These are phyloP conservation scores for Microtus californicus DNA, from an alignment of 2,797 vertebrate genomes.

Conservation along the genomic window DNA sequence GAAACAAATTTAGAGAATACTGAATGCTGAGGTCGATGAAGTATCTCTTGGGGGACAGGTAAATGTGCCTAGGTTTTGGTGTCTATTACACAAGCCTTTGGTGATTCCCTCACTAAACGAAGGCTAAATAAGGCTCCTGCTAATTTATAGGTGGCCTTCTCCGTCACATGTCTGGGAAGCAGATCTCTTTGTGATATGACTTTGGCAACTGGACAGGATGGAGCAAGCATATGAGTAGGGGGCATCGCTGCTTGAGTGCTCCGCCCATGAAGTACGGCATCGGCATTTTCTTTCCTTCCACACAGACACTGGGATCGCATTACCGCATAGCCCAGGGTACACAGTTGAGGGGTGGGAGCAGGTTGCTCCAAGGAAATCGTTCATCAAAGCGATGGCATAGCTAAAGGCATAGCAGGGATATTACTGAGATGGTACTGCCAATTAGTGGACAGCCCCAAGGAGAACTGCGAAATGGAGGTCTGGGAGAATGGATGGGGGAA, in stretches of 20 bases:
- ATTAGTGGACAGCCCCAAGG: neutral
- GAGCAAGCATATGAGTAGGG: neutral
- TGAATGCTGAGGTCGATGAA: neutral
- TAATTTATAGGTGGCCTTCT: neutral
- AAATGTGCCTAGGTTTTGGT: neutral
- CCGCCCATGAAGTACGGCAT: neutral
- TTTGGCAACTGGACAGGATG: neutral
- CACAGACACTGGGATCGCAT: neutral
- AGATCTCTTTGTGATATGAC: neutral
- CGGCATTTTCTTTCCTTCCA: neutral
- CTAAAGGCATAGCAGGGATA: constrained; percentile 49
- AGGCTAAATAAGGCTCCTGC: neutral
- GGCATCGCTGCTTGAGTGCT: neutral
- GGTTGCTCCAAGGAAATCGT: constrained; percentile 42
- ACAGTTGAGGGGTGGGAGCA: neutral
- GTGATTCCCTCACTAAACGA: neutral
- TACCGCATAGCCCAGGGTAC: accelerated
- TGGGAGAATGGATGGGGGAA: neutral
- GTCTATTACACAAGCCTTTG: neutral
- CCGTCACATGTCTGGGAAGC: neutral
- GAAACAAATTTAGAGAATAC: neutral
- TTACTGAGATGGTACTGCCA: constrained; percentile 40
- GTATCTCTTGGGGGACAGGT: neutral
- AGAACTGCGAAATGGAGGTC: neutral
- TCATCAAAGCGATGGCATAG: constrained; percentile 60